Percentiles rank a stretch among this genome's conserved stretches.
These are phyloP conservation scores for Propithecus coquereli DNA, from an alignment of 2,113 vertebrate species.

Conservation along the genomic window DNA sequence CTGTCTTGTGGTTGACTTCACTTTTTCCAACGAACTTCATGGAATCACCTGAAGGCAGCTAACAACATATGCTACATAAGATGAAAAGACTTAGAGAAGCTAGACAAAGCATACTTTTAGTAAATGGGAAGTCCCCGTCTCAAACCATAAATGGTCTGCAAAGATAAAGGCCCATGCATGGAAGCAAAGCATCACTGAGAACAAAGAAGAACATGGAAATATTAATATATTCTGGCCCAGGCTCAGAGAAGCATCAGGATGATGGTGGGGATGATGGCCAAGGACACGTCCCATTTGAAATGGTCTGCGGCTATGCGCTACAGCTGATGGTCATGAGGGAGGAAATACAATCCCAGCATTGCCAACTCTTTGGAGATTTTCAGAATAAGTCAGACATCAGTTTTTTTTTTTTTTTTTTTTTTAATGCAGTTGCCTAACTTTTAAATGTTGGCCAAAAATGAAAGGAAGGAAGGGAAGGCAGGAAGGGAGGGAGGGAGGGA, in stretches of 20 bases:
- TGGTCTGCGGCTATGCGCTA: fast-evolving
- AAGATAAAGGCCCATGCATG: not conserved
- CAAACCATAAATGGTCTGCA: not conserved
- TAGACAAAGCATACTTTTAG: not conserved
- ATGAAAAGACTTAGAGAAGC: not conserved
- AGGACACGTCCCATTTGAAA: not conserved
- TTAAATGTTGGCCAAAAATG: not conserved
- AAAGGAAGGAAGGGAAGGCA: not conserved
- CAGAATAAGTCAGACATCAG: not conserved
- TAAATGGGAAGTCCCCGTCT: not conserved
- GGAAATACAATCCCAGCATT: fast-evolving
- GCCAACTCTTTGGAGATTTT: not conserved
- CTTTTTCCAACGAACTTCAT: not conserved
- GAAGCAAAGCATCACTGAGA: not conserved
- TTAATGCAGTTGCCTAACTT: not conserved
- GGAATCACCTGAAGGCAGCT: not conserved
- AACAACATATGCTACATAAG: not conserved
- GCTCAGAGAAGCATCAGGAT: fast-evolving
- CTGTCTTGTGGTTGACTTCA: not conserved
- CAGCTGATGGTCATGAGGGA: not conserved
- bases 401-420: not conserved
- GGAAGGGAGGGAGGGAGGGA: not conserved
- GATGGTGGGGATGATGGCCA: fast-evolving
- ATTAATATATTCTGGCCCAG: not conserved
- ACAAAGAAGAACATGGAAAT: not conserved